Evolutionary conservation across 1,140 invertebrate genomes (phyloP).

Genomic region (Drosophila orena): DNA sequence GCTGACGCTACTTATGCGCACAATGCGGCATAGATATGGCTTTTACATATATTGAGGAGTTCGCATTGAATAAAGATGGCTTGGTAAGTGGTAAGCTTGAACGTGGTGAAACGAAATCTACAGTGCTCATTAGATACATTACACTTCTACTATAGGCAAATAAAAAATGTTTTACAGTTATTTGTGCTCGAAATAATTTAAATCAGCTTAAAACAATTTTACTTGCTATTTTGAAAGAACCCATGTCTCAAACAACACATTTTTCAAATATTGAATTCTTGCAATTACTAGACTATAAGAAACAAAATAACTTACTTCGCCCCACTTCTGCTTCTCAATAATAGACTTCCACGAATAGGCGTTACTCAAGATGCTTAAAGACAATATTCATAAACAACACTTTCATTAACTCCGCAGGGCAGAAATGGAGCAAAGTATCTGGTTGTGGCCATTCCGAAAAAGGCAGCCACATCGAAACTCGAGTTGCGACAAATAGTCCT

Average conservation of each 20-base stretch:
- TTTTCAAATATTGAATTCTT: too few relatives aligned
- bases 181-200: too few relatives aligned
- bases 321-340: neutral
- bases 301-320: too few relatives aligned
- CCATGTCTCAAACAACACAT: too few relatives aligned
- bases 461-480: conserved; percentile 29
- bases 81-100: neutral
- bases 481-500: conserved; percentile 52
- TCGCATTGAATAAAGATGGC: neutral
- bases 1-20: conserved; percentile 10
- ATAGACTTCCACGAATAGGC: neutral
- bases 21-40: conserved; percentile 58
- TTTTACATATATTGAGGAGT: neutral
- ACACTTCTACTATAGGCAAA: too few relatives aligned
- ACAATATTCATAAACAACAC: conserved; percentile 71
- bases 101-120: neutral
- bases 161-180: too few relatives aligned
- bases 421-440: neutral
- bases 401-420: conserved; percentile 54
- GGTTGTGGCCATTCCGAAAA: conserved; percentile 22
- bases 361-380: conserved; percentile 52
- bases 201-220: too few relatives aligned
- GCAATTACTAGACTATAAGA: too few relatives aligned
- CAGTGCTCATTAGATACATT: neutral
- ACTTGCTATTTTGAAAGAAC: too few relatives aligned